These are phyloP conservation scores for Mixornis gularis DNA, from an alignment of 2,113 vertebrate species.

Conservation along the genomic window DNA sequence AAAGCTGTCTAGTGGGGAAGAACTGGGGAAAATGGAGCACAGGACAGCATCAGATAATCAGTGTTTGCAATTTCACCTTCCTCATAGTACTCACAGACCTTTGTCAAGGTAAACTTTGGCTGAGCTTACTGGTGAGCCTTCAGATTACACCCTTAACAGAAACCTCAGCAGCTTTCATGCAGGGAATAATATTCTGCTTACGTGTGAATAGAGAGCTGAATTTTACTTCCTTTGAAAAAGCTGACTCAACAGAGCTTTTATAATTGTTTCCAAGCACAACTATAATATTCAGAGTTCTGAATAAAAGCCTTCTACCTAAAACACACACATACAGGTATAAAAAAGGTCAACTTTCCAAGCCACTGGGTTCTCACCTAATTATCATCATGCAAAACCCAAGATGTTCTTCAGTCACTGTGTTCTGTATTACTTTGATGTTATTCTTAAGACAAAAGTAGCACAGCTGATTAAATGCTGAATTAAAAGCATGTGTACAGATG, in stretches of 20 bases:
- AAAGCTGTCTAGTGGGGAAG: neutral
- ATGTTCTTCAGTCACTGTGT: neutral
- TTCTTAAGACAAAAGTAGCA: neutral
- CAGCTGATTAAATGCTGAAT: neutral
- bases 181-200: neutral
- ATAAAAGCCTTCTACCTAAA: neutral
- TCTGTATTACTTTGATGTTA: neutral
- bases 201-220: neutral
- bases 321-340: neutral
- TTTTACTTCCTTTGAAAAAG: neutral
- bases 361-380: neutral
- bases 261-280: neutral
- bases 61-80: neutral
- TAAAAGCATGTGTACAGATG: neutral
- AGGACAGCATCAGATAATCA: neutral
- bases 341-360: neutral
- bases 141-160: neutral
- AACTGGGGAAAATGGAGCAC: rapidly evolving
- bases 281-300: neutral
- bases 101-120: neutral
- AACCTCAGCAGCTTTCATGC: neutral
- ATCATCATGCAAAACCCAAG: neutral
- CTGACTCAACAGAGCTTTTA: neutral
- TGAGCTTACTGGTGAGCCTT: neutral
- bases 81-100: neutral